phyloP scores from a whole-genome alignment of 1,140 invertebrate species.

The Brachionus angularis region DNA sequence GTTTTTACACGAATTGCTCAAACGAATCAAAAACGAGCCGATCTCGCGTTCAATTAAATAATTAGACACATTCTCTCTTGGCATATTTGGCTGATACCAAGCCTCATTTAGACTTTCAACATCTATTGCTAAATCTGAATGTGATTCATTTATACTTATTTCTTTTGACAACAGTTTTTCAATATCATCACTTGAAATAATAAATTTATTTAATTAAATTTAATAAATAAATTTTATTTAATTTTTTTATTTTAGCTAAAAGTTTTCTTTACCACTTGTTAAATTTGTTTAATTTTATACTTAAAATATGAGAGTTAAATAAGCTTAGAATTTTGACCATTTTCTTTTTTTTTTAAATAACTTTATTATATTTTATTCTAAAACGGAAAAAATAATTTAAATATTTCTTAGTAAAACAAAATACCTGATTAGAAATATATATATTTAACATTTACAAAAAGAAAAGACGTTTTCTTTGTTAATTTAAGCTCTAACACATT shows the following conservation, averaged over 20 bases:
- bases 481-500: too few species aligned
- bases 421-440: too few species aligned
- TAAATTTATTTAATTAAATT: not conserved
- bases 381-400: too few species aligned
- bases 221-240: not conserved
- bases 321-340: too few species aligned
- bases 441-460: too few species aligned
- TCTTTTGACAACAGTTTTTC: not conserved
- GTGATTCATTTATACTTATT: not conserved
- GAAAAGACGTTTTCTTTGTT: too few species aligned
- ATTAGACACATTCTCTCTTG: slow-evolving; percentile 12
- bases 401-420: too few species aligned
- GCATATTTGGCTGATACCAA: slow-evolving; percentile 19
- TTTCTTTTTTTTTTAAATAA: too few species aligned
- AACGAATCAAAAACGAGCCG: slow-evolving; percentile 29
- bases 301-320: too few species aligned
- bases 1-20: slow-evolving; percentile 14
- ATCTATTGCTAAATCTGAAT: not conserved
- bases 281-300: too few species aligned
- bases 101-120: not conserved
- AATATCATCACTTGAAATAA: slow-evolving; percentile 10
- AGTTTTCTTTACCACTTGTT: too few species aligned
- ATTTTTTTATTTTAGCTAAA: slow-evolving; percentile 1
- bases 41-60: slow-evolving; percentile 16
- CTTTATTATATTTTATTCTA: too few species aligned